A percentile compares a stretch with the other conserved stretches of the same genome.
These are phyloP conservation scores for Chymomyza fuscimana DNA, from an alignment of 2,888 invertebrate genomes.

Conservation along the genomic window DNA sequence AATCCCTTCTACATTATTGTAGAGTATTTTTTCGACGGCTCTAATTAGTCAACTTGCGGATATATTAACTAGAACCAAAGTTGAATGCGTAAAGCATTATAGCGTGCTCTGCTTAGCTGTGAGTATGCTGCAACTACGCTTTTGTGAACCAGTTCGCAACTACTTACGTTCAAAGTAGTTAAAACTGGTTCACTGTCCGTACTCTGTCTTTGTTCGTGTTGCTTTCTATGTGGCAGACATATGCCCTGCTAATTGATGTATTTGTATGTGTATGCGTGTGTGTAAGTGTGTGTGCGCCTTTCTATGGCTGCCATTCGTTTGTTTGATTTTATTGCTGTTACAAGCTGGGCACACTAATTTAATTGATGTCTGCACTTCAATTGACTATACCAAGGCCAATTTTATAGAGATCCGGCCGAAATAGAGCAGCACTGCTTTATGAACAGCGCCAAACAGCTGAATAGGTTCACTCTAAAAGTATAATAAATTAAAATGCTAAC, in stretches of 20 bases:
- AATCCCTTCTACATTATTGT: too few relatives aligned
- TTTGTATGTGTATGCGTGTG: conserved; percentile 5
- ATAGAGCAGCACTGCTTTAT: neutral
- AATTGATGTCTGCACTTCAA: conserved; percentile 9
- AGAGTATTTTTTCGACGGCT: too few relatives aligned
- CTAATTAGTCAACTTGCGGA: too few relatives aligned
- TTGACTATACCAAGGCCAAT: neutral
- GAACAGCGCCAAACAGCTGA: neutral
- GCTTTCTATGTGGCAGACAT: conserved; percentile 23
- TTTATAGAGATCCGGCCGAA: neutral
- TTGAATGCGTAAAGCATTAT: too few relatives aligned
- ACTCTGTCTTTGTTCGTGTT: neutral
- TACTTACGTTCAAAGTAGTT: too few relatives aligned
- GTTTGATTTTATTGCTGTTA: neutral
- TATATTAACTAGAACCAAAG: too few relatives aligned
- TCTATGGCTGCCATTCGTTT: conserved; percentile 1
- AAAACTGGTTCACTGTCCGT: conserved; percentile 2
- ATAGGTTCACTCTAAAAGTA: neutral
- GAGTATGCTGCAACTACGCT: too few relatives aligned
- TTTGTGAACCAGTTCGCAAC: too few relatives aligned
- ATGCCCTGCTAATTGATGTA: conserved; percentile 33
- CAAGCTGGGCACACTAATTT: conserved; percentile 2
- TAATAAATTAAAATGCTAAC: neutral
- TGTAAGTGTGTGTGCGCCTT: neutral
- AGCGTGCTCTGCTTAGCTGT: too few relatives aligned